Conservation (phyloP, 2,113 vertebrate species). For the Melanocharis versteri region DNA sequence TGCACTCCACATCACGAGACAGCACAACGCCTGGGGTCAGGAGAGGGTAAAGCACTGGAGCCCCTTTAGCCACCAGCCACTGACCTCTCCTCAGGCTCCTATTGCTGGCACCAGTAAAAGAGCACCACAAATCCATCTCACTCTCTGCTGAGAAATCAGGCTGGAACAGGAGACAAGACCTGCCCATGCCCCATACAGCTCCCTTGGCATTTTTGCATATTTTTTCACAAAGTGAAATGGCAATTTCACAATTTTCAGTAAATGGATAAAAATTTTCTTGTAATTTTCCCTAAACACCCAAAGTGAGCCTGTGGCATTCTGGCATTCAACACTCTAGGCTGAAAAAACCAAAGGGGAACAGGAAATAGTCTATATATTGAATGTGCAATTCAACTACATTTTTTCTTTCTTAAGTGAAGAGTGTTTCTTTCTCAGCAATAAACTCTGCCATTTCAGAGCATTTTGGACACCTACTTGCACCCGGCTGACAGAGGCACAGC, state of each 20-base stretch:
- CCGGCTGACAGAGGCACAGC: neutral
- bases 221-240: neutral
- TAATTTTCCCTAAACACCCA: neutral
- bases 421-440: neutral
- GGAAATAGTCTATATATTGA: neutral
- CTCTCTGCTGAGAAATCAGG: neutral
- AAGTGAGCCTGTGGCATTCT: neutral
- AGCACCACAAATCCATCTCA: neutral
- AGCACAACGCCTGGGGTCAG: accelerated
- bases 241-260: neutral
- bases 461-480: neutral
- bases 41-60: neutral
- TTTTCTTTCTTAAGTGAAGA: neutral
- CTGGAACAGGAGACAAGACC: neutral
- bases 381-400: neutral
- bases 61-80: neutral
- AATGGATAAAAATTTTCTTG: neutral
- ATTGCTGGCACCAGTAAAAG: neutral
- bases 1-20: accelerated
- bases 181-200: neutral
- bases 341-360: neutral
- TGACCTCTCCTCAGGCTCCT: neutral
- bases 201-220: neutral
- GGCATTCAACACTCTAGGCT: neutral
- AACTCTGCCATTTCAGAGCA: neutral